phyloP scores from a whole-genome alignment of 2,888 invertebrate genomes.

The Trachelus tabidus region DNA sequence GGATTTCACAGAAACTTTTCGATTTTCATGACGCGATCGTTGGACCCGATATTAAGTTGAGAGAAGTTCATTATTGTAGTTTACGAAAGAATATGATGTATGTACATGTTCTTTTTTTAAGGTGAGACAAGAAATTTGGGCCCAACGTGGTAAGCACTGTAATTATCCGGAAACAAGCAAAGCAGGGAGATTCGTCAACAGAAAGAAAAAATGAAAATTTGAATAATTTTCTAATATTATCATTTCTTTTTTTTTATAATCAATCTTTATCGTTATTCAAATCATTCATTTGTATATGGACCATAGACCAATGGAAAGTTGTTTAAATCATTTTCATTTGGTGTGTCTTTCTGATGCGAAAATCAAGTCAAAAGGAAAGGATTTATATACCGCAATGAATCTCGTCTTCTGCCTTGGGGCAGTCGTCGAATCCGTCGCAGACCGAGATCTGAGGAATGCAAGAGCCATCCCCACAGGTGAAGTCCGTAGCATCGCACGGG shows the following conservation, averaged over 20 bases:
- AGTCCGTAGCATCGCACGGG: constrained; percentile 68
- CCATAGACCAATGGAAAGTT: not conserved
- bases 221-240: not conserved
- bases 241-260: not conserved
- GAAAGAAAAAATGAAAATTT: not conserved
- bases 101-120: not conserved
- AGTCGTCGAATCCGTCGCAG: constrained; percentile 82
- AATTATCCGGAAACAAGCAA: not conserved
- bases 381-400: constrained; percentile 61
- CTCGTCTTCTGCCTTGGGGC: constrained; percentile 69
- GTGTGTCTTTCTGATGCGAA: not conserved
- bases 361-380: constrained; percentile 18
- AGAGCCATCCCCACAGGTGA: constrained; percentile 79
- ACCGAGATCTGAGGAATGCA: constrained; percentile 77
- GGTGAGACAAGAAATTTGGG: not conserved
- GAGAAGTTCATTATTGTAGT: not conserved
- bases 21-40: not conserved
- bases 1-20: not conserved
- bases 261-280: not conserved
- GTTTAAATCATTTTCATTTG: not conserved
- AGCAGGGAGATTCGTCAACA: constrained; percentile 1
- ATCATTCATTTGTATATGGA: not conserved
- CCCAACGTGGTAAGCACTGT: not conserved
- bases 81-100: not conserved
- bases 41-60: not conserved